Evolutionary conservation across 1,140 invertebrate species (phyloP).

Genomic region (Cydia fagiglandana): DNA sequence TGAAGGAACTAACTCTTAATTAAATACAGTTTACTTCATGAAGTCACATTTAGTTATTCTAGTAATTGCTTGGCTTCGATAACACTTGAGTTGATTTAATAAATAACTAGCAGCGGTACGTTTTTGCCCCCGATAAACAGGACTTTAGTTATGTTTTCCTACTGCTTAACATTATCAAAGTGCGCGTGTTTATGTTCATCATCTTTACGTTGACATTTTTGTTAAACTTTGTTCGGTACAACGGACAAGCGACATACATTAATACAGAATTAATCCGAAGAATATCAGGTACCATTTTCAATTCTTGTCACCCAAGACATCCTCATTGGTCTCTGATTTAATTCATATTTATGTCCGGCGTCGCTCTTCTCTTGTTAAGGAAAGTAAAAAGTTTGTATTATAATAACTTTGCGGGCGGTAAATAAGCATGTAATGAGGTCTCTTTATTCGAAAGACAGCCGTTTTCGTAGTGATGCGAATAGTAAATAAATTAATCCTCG

Average conservation of each 20-base stretch:
- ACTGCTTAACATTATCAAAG: not conserved
- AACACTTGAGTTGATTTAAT: no score
- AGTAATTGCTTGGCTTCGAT: no score
- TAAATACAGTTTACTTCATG: no score
- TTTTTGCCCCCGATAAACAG: no score
- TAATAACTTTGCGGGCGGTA: not conserved
- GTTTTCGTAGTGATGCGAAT: not conserved
- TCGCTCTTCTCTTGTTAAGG: not conserved
- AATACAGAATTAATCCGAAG: not conserved
- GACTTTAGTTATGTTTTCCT: no score
- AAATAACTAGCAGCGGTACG: no score
- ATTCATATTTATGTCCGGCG: conserved; percentile 3
- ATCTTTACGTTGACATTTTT: not conserved
- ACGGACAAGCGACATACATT: not conserved
- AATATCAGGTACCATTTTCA: conserved; percentile 6
- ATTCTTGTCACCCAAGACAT: not conserved
- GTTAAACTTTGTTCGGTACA: not conserved
- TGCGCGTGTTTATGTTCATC: not conserved
- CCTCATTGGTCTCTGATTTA: conserved; percentile 18
- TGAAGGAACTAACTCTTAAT: no score
- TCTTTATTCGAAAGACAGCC: not conserved
- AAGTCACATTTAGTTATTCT: no score
- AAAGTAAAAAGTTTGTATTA: not conserved
- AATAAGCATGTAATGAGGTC: conserved; percentile 51
- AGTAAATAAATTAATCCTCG: not conserved